Base-by-base conservation (phyloP, 2,113 vertebrate species). In the Orientallactaga bullata region DNA sequence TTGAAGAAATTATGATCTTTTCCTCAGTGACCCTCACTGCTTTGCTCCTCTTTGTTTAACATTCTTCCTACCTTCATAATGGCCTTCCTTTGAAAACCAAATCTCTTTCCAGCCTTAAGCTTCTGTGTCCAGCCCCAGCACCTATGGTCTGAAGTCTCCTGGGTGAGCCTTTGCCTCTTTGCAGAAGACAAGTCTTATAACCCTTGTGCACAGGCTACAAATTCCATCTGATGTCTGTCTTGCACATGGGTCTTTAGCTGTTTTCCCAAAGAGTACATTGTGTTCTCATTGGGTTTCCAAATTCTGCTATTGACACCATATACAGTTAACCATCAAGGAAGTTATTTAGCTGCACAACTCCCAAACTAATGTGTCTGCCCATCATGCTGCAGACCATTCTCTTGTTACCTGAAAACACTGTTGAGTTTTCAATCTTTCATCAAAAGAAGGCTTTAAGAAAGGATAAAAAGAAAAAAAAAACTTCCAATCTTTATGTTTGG, bases 401-500 rank as follows among this genome's bases (percentile, higher is more conserved):
- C 73, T 85, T 13, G 0, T 58, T 95, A 84, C 71, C 82, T 60
- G 37, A 63, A 37, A 95, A 90, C 68, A 83, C 65, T 79, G 76
- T 90, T 90, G 66, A 86, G 23, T 88, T 94, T 97, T 95, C 79
- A 91, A 94, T 82, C 37, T 91, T 47, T 81, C 77, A 90, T 69
- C 18, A 0, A 74, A 90, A 61, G 58, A 92, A 78, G 51, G 47
- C 42, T 95, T 92, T 83, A 37, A 65, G 77, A 88, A 60, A 88
- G 6, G 42, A 47, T 47, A 37, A 26, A 37, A 11, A 66, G 78
- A 61, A 9, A 51, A 26, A 18, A 28, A 51, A 32, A 55, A 65
- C 61, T 94, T 73, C 82, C 94, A 93, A 93, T 92, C 82, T 95
- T 95, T 92, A 94, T 91, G 90, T 93, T 96, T 95, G 88, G 93